phyloP scores from a whole-genome alignment of 2,888 invertebrate genomes.

The Boloria euphrosyne region DNA sequence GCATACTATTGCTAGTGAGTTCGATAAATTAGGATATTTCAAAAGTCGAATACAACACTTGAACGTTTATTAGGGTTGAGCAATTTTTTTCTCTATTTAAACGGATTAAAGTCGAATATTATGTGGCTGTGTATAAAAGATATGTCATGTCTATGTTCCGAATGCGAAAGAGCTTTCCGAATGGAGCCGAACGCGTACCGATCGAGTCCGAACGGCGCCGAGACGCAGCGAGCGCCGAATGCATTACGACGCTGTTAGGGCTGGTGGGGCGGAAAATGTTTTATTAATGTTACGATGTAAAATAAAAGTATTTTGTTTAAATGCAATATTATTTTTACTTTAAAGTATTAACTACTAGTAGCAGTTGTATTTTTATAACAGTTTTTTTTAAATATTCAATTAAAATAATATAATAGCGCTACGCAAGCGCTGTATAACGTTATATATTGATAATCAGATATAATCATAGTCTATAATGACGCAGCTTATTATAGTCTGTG shows the following conservation, averaged over 20 bases:
- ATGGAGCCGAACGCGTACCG: conserved; percentile 74
- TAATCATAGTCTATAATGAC: no score
- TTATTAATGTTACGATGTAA: conserved; percentile 9
- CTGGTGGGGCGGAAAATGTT: conserved; percentile 56
- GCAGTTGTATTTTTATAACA: no score
- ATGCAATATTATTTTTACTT: background rate
- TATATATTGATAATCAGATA: no score
- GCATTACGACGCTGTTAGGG: conserved; percentile 78
- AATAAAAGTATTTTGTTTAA: background rate
- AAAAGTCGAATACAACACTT: conserved; percentile 71
- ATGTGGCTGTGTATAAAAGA: conserved; percentile 51
- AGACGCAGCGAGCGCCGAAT: conserved; percentile 74
- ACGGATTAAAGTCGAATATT: conserved; percentile 46
- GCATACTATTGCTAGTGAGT: conserved; percentile 47
- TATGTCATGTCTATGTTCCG: conserved; percentile 72
- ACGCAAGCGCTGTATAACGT: no score
- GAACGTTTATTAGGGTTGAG: conserved; percentile 46
- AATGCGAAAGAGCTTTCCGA: conserved; percentile 78
- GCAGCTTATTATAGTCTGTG: no score
- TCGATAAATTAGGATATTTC: conserved; percentile 76
- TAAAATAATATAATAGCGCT: no score
- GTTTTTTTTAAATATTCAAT: no score
- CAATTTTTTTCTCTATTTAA: conserved; percentile 45
- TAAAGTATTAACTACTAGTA: no score
- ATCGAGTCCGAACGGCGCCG: conserved; percentile 80